Conservation (phyloP, 1,140 invertebrate genomes). For the Uloborus diversus region DNA sequence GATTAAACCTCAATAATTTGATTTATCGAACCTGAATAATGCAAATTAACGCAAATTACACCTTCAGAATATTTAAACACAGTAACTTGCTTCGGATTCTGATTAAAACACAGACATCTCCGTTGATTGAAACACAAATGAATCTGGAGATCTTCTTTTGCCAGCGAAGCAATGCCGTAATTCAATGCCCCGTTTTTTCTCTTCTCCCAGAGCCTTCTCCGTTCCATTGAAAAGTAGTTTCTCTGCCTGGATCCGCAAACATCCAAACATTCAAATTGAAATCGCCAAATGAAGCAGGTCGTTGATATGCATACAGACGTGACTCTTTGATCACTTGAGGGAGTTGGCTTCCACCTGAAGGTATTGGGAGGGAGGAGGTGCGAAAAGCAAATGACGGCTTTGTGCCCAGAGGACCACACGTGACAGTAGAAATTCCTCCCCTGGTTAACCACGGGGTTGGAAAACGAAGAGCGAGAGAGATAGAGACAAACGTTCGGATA, state of each 20-base stretch:
- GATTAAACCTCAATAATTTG: too few relatives aligned
- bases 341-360: conserved; percentile 4
- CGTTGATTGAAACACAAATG: too few relatives aligned
- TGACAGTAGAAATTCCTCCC: background rate
- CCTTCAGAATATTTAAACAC: too few relatives aligned
- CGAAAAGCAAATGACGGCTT: conserved; percentile 45
- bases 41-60: too few relatives aligned
- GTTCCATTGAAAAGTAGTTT: background rate
- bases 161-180: too few relatives aligned
- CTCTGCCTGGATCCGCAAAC: background rate
- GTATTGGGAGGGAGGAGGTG: conserved; percentile 9
- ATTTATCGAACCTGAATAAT: too few relatives aligned
- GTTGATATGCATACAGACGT: conserved; percentile 29
- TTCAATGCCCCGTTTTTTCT: too few relatives aligned
- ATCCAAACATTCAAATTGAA: conserved; percentile 28
- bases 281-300: conserved; percentile 15
- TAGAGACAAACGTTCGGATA: conserved; percentile 34
- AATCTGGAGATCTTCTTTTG: too few relatives aligned
- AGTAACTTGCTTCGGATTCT: too few relatives aligned
- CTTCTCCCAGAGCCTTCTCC: background rate
- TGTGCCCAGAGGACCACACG: conserved; percentile 17
- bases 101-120: too few relatives aligned
- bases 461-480: conserved; percentile 8
- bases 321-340: conserved; percentile 49
- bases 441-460: background rate